phyloP scores from a whole-genome alignment of 2,797 vertebrate genomes.

The Anguilla megastoma region DNA sequence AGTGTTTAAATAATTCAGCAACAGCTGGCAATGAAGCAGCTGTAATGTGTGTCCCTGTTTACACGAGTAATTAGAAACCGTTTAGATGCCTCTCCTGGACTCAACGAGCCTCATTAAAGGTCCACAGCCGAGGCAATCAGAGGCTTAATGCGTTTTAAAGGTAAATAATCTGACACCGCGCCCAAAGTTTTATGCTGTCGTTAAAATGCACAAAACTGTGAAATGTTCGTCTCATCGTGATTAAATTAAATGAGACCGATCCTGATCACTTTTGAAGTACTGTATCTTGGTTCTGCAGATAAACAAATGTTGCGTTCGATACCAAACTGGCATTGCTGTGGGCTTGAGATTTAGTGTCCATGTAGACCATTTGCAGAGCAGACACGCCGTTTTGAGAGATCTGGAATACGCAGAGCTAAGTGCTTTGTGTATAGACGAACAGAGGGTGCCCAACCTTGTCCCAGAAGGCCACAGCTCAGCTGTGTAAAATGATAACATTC shows the following conservation, averaged over 20 bases:
- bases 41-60: constrained; percentile 71
- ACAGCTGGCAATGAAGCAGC: constrained; percentile 65
- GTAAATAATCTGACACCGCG: constrained; percentile 50
- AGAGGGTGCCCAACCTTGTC: not conserved
- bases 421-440: too few relatives aligned
- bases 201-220: constrained; percentile 49
- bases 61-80: constrained; percentile 69
- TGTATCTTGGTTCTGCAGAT: constrained; percentile 1
- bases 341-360: not conserved
- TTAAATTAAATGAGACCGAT: not conserved
- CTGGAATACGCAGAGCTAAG: not conserved
- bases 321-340: not conserved
- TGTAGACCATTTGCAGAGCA: not conserved
- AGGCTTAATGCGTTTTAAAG: constrained; percentile 54
- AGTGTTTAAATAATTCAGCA: constrained; percentile 64
- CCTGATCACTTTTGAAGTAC: constrained; percentile 21
- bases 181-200: constrained; percentile 60
- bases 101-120: constrained; percentile 43
- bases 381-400: not conserved
- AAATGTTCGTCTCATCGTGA: constrained; percentile 1
- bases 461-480: not conserved
- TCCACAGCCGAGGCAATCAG: constrained; percentile 59
- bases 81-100: constrained; percentile 59
- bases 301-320: not conserved
- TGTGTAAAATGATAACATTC: not conserved